Percentiles rank a stretch among this genome's conserved stretches.
Evolutionary conservation across 2,888 invertebrate species (phyloP).

Genomic region (Harpagoxenus sublaevis): DNA sequence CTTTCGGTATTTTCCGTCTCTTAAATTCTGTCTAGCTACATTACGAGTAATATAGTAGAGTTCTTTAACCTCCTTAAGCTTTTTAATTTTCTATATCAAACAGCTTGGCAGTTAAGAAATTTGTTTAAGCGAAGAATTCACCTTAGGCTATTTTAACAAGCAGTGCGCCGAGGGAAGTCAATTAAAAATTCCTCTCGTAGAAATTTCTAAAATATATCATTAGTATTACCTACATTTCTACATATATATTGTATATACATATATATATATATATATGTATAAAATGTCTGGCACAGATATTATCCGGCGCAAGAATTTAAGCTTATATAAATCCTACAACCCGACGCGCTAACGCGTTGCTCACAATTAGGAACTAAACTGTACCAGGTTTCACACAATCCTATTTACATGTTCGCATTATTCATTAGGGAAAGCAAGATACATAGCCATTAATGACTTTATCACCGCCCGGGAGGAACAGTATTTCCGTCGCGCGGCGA

Average conservation of each 20-base stretch:
- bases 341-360: constrained; percentile 3
- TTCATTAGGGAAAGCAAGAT: constrained; percentile 70
- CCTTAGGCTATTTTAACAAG: constrained; percentile 45
- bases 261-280: no score
- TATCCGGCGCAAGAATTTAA: constrained; percentile 20
- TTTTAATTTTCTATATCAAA: constrained; percentile 44
- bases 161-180: constrained; percentile 11
- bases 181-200: constrained; percentile 34
- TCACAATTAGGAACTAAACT: constrained; percentile 49
- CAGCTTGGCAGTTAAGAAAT: constrained; percentile 49
- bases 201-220: constrained; percentile 24
- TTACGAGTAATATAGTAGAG: not conserved
- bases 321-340: constrained; percentile 31
- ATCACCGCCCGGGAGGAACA: constrained; percentile 57
- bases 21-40: constrained; percentile 1
- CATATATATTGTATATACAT: no score
- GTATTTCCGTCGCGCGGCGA: constrained; percentile 64
- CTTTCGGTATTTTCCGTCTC: not conserved
- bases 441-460: constrained; percentile 73
- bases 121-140: constrained; percentile 41
- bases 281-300: not conserved
- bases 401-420: constrained; percentile 47
- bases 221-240: constrained; percentile 5
- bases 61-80: not conserved
- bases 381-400: constrained; percentile 33